Evolutionary conservation across 2,797 vertebrate genomes (phyloP).

Genomic region (Gorsachius magnificus): DNA sequence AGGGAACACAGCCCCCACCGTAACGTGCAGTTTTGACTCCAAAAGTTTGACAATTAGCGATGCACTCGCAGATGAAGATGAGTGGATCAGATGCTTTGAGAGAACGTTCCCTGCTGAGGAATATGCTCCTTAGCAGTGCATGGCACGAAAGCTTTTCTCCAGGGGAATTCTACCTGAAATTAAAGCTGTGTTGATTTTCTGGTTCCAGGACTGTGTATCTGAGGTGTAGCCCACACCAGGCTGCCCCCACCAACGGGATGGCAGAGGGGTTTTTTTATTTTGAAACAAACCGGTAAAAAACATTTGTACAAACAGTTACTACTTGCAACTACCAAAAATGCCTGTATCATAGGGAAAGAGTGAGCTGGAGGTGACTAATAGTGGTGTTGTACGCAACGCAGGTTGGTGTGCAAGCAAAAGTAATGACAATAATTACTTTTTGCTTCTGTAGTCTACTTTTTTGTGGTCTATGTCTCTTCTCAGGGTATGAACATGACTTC

Average conservation of each 20-base stretch:
- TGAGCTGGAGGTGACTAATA: not conserved
- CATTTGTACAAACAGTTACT: constrained; percentile 2
- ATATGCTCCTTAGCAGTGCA: not conserved
- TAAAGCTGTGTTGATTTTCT: not conserved
- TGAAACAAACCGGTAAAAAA: not conserved
- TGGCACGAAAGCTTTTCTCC: constrained; percentile 37
- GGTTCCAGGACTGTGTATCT: not conserved
- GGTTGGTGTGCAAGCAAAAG: constrained; percentile 60
- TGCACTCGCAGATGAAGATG: constrained; percentile 40
- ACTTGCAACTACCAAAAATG: constrained; percentile 24
- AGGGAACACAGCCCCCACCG: not conserved
- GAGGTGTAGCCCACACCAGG: not conserved
- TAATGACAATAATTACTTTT: constrained; percentile 38
- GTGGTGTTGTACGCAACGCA: not conserved
- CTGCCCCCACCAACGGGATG: not conserved
- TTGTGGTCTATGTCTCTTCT: constrained; percentile 19
- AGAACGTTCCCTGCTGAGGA: constrained; percentile 10
- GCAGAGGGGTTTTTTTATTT: constrained; percentile 16
- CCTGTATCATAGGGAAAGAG: constrained; percentile 27
- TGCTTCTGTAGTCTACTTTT: not conserved
- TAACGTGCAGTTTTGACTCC: constrained; percentile 18
- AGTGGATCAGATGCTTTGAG: constrained; percentile 28
- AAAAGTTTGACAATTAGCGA: constrained; percentile 1
- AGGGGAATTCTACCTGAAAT: constrained; percentile 25
- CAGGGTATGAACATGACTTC: not conserved